Evolutionary conservation across 1,140 invertebrate genomes (phyloP).

Genomic region (Melitaea cinxia): DNA sequence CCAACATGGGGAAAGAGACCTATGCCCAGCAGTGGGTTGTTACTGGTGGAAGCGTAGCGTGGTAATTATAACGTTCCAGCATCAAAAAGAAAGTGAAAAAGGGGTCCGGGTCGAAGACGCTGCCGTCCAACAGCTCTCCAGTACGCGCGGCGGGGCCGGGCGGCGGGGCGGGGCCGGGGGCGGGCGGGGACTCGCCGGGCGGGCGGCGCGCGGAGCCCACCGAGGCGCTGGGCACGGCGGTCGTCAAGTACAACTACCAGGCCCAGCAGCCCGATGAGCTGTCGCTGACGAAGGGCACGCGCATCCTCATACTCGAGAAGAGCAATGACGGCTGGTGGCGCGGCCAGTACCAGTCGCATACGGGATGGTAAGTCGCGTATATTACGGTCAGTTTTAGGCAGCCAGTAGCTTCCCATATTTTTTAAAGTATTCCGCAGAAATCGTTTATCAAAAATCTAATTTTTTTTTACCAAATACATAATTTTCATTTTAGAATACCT

Average conservation of each 20-base stretch:
- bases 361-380: conserved; percentile 84
- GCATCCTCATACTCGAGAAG: conserved; percentile 98
- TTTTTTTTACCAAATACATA: no score
- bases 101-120: conserved; percentile 90
- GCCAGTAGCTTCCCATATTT: no score
- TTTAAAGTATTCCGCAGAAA: no score
- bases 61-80: conserved; percentile 78
- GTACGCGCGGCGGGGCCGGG: conserved; percentile 87
- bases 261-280: conserved; percentile 98
- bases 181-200: conserved; percentile 86
- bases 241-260: conserved; percentile 99
- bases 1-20: no score
- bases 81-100: conserved; percentile 97
- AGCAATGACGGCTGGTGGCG: conserved; percentile 99
- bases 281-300: conserved; percentile 93
- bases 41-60: no score
- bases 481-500: no score
- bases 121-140: conserved; percentile 91
- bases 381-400: no score
- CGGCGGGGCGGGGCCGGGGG: conserved; percentile 89
- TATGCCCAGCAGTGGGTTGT: no score
- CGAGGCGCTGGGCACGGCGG: conserved; percentile 94
- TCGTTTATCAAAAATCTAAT: no score
- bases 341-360: conserved; percentile 90
- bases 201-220: conserved; percentile 83